Conservation (phyloP, 2,797 vertebrate genomes). For the Eulemur rubriventer region DNA sequence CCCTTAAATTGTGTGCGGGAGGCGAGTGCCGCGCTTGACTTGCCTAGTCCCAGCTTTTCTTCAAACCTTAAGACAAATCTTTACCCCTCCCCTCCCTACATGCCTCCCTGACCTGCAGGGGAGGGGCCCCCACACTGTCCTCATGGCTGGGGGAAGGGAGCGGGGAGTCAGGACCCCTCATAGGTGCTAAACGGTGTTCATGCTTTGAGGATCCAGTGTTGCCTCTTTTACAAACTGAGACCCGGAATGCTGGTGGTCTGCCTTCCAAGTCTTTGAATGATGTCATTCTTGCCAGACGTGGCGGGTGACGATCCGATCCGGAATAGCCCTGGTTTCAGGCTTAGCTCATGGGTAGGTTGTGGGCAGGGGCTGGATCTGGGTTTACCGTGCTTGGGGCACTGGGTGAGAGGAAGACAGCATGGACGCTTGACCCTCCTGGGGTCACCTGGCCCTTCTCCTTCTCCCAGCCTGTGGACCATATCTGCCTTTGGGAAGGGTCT, state of each 20-base stretch:
- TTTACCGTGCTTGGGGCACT: not conserved
- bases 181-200: rapidly evolving
- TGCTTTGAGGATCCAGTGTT: rapidly evolving
- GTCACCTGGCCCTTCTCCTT: not conserved
- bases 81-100: rapidly evolving
- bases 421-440: not conserved
- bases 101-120: not conserved
- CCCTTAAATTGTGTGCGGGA: not conserved
- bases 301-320: too few species aligned
- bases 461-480: not conserved
- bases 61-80: not conserved
- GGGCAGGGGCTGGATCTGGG: not conserved
- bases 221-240: not conserved
- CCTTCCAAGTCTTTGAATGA: not conserved
- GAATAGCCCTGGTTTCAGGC: not conserved
- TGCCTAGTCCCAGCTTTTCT: not conserved
- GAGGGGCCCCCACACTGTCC: too few species aligned
- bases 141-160: not conserved
- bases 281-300: not conserved
- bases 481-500: not conserved
- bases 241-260: rapidly evolving
- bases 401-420: too few species aligned
- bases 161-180: not conserved
- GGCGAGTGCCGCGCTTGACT: not conserved
- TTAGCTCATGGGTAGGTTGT: too few species aligned